Conservation (phyloP, 2,113 vertebrate species). For the Raja brachyura region DNA sequence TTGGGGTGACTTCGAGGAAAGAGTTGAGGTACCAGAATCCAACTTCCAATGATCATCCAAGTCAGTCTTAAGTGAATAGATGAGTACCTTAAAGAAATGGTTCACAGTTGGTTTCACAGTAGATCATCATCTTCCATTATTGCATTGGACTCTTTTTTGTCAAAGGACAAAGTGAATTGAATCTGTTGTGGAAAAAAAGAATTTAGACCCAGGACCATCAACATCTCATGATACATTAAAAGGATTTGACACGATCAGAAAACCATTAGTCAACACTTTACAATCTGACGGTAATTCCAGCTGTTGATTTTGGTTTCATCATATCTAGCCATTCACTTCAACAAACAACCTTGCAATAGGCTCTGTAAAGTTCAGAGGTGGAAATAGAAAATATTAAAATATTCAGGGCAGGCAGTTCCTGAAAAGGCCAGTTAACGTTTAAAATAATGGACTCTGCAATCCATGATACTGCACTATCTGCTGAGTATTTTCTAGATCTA, state of each 20-base stretch:
- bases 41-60: no score
- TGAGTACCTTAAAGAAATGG: no score
- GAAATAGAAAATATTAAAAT: no score
- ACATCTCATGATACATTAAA: background rate
- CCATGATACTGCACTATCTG: no score
- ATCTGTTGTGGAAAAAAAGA: background rate
- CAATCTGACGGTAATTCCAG: constrained; percentile 89
- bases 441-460: no score
- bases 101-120: background rate
- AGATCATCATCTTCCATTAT: background rate
- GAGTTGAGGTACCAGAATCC: no score
- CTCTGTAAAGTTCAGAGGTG: background rate
- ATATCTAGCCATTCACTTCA: background rate
- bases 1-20: no score
- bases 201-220: background rate
- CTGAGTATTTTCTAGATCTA: no score
- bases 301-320: constrained; percentile 45
- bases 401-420: no score
- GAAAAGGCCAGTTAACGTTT: no score
- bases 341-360: background rate
- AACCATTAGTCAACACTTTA: constrained; percentile 67
- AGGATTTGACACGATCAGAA: constrained; percentile 57
- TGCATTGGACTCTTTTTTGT: background rate
- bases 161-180: background rate
- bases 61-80: no score